Base-by-base conservation (phyloP, 2,888 invertebrate species). In the Ditylenchus weischeri region DNA sequence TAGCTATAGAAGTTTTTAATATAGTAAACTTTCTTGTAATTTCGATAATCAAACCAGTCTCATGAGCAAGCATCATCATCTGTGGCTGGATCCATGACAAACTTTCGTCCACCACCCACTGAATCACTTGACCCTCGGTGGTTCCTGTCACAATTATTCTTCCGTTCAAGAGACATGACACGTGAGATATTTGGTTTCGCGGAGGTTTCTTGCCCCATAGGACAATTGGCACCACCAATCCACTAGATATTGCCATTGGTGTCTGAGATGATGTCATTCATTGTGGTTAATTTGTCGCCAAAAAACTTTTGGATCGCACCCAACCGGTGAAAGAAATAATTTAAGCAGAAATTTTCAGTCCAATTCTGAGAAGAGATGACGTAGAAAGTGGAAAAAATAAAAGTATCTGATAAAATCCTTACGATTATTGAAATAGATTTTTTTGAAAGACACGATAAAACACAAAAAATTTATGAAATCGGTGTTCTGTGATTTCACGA, bases 181-280 rank as follows among this genome's bases (percentile, higher is more conserved):
- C 89, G 68, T 92, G 90, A 0, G 93, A 93, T 76, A 98, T 91
- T 83, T 93, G 93, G 86, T 96, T 95, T 2, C 94, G 93, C 0
- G 96, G 96, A 2, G 96, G 91, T 82, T 90, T 88, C 79, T 91
- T 90, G 43, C 96, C 96, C 98, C 98, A 98, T 65, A 98, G 86
- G 70, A 96, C 93, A 69, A 98, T 90, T 0, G 98, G 98, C 63
- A 98, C 92, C 68, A 96, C 93, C 74, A 98, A 77, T 57, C 74
- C 72, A 57, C 73, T 71, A 21, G 62, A 23, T 62, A 62, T 62
- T 43, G 62, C 48, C 62, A 62, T 62, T 48, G 43, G 43, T 43
- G 43, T 43, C 43, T 43, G 43, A 43, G 43, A 43, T 43, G 43
- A 43, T 43, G 43, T 43, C 43, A 43, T 13, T 43, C 43, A 43